A percentile compares a stretch with the other conserved stretches of the same genome.
Evolutionary conservation across 2,888 invertebrate species (phyloP).

Genomic region (Thalpophila matura): DNA sequence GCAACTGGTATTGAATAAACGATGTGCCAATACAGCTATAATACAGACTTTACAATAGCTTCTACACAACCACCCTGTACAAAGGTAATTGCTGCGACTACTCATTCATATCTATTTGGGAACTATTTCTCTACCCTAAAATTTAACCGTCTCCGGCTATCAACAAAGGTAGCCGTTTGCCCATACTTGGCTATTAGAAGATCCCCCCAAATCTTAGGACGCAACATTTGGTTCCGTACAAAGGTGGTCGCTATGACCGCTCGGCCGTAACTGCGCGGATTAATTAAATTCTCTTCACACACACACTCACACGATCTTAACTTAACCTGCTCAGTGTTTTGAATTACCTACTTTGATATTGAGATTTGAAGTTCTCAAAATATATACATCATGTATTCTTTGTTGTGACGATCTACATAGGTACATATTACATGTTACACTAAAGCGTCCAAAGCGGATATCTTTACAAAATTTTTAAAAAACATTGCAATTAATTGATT

Average conservation of each 20-base stretch:
- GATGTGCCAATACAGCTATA: too few species aligned
- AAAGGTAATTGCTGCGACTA: conserved; percentile 17
- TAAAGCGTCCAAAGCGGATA: too few species aligned
- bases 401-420: background rate
- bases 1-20: too few species aligned
- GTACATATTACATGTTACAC: too few species aligned
- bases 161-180: conserved; percentile 45
- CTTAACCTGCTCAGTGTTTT: conserved; percentile 62
- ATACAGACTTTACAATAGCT: background rate
- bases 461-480: too few species aligned
- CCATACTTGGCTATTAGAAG: conserved; percentile 31
- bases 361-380: background rate
- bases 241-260: conserved; percentile 65
- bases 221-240: conserved; percentile 56
- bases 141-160: conserved; percentile 4
- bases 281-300: conserved; percentile 78
- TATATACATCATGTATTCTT: background rate
- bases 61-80: background rate
- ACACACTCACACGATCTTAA: conserved; percentile 64
- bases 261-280: conserved; percentile 71
- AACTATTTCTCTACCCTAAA: conserved; percentile 20
- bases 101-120: conserved; percentile 18
- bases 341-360: conserved; percentile 37
- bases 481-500: too few species aligned
- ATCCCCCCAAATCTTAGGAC: conserved; percentile 62